Evolutionary conservation across 1,140 invertebrate species (phyloP).

Genomic region (Parasteatoda tepidariorum): DNA sequence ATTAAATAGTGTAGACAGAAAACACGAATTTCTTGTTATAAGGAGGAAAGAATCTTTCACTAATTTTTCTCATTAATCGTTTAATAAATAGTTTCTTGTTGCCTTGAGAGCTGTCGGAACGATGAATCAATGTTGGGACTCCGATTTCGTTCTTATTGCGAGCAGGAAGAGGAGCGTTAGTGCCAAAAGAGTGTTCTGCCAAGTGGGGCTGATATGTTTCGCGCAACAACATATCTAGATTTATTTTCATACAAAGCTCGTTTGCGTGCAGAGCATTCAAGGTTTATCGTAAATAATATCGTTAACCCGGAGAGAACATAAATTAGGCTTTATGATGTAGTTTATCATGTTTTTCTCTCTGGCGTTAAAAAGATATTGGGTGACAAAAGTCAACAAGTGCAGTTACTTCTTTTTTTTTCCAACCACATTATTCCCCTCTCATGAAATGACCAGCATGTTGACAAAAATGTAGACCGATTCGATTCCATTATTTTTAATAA

Average conservation of each 20-base stretch:
- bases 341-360: no score
- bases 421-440: no score
- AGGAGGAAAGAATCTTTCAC: not conserved
- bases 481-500: no score
- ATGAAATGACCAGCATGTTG: no score
- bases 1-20: no score
- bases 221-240: not conserved
- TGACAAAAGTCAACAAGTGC: no score
- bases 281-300: not conserved
- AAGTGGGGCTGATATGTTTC: not conserved
- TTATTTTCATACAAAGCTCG: not conserved
- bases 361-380: no score
- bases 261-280: not conserved
- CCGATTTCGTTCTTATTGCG: not conserved
- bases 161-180: not conserved
- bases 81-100: not conserved
- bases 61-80: not conserved
- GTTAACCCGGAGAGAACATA: not conserved
- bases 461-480: no score
- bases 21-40: not conserved
- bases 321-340: not conserved
- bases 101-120: not conserved
- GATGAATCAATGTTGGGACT: not conserved
- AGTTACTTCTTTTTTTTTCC: no score
- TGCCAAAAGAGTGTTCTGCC: not conserved